Evolutionary conservation across 2,797 vertebrate genomes (phyloP).

Genomic region (Orientallactaga sibirica): DNA sequence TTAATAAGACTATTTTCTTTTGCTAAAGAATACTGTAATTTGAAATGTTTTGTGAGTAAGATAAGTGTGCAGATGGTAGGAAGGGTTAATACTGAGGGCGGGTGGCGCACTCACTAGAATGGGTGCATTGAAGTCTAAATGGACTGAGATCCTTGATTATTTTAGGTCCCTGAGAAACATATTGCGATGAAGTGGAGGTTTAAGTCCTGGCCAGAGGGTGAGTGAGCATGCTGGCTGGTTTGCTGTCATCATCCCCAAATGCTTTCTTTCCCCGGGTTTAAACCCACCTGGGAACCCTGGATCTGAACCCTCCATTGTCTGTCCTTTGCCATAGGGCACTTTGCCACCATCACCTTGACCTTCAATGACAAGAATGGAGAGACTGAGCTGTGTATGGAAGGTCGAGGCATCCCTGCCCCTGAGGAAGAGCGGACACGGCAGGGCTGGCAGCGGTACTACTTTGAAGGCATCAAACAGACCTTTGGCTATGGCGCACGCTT

Average conservation of each 20-base stretch:
- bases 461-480: conserved; percentile 98
- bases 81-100: neutral
- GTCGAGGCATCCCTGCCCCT: conserved; percentile 92
- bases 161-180: conserved; percentile 94
- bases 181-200: conserved; percentile 98
- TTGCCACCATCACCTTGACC: conserved; percentile 93
- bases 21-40: conserved; percentile 6
- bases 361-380: conserved; percentile 93
- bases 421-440: conserved; percentile 96
- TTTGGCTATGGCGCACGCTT: conserved; percentile 96
- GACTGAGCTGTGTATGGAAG: conserved; percentile 95
- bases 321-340: conserved; percentile 91
- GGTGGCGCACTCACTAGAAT: neutral
- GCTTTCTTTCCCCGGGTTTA: neutral
- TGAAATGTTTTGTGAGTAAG: conserved; percentile 3
- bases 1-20: conserved; percentile 9
- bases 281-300: neutral
- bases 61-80: neutral
- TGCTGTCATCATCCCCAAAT: neutral
- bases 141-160: conserved; percentile 51
- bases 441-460: conserved; percentile 98
- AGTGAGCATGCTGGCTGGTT: conserved; percentile 71
- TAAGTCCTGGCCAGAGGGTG: conserved; percentile 98
- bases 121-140: accelerated
- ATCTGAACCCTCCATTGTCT: conserved; percentile 45